These are phyloP conservation scores for Drosophila bocqueti DNA, from an alignment of 1,140 invertebrate species.

Conservation along the genomic window DNA sequence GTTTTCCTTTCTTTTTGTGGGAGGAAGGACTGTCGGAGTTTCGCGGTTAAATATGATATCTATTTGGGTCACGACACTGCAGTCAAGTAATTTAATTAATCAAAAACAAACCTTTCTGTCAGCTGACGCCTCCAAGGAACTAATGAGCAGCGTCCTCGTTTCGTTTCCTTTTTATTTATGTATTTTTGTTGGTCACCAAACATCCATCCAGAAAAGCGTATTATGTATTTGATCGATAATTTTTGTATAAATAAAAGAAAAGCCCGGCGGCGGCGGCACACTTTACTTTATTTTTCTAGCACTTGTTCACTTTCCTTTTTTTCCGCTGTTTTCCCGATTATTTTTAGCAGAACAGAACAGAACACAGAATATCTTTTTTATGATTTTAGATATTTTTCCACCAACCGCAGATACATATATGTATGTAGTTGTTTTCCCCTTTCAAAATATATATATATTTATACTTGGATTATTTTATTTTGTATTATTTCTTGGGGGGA, in stretches of 20 bases:
- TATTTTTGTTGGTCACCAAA: constrained; percentile 23
- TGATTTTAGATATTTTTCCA: constrained; percentile 23
- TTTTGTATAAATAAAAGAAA: constrained; percentile 50
- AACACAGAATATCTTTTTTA: constrained; percentile 12
- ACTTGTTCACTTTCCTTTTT: constrained; percentile 60
- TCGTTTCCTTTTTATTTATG: constrained; percentile 15
- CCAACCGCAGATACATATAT: constrained; percentile 23
- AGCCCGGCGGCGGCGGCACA: constrained; percentile 10
- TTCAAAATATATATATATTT: constrained; percentile 8
- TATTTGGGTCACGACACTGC: constrained; percentile 54
- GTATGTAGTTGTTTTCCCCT: neutral
- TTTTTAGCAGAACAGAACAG: constrained; percentile 28
- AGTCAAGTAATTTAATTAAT: constrained; percentile 63
- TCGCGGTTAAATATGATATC: constrained; percentile 32
- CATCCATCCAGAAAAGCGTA: constrained; percentile 16
- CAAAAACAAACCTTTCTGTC: constrained; percentile 61
- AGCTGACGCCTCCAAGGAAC: constrained; percentile 7
- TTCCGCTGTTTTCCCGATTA: constrained; percentile 22
- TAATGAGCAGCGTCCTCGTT: constrained; percentile 17
- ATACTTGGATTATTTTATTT: constrained; percentile 7
- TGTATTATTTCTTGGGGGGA: constrained; percentile 9
- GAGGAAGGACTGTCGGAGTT: neutral
- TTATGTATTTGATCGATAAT: constrained; percentile 76
- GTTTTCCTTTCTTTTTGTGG: neutral
- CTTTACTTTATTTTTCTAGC: constrained; percentile 31